phyloP scores from a whole-genome alignment of 2,113 vertebrate genomes.

The Lycaon pictus region DNA sequence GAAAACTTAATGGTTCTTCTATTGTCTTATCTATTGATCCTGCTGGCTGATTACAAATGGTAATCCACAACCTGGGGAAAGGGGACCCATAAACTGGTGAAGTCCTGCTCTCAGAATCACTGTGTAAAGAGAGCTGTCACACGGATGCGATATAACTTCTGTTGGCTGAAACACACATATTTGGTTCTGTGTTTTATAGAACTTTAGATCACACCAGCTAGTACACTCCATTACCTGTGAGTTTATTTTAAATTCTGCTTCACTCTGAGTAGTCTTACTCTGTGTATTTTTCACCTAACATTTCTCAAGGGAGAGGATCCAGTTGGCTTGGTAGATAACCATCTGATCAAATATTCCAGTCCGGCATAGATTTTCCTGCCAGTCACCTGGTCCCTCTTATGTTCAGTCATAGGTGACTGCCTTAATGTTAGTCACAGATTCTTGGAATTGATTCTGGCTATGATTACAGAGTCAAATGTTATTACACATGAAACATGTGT shows the following conservation, averaged over 20 bases:
- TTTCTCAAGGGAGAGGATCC: slow-evolving; percentile 7
- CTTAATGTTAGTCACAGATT: slow-evolving; percentile 54
- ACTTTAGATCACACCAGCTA: neutral
- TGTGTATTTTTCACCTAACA: neutral
- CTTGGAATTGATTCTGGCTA: slow-evolving; percentile 51
- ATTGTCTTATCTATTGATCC: neutral
- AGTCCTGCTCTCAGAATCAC: neutral
- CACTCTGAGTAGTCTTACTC: neutral
- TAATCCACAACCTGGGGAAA: neutral
- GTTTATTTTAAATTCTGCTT: neutral
- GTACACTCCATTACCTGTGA: neutral
- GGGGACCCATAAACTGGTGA: neutral
- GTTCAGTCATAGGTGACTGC: slow-evolving; percentile 11
- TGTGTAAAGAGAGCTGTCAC: neutral
- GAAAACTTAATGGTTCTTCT: neutral
- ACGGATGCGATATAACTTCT: neutral
- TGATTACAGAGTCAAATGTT: neutral
- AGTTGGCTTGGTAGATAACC: slow-evolving; percentile 53
- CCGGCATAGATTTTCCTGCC: neutral
- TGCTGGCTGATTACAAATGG: neutral
- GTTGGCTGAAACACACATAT: neutral
- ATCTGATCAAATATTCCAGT: slow-evolving; percentile 44
- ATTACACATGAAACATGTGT: neutral
- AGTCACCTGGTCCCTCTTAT: slow-evolving; percentile 61
- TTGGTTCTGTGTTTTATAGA: neutral